Evolutionary conservation across 2,113 vertebrate species (phyloP).

Genomic region (Spilogale gracilis): DNA sequence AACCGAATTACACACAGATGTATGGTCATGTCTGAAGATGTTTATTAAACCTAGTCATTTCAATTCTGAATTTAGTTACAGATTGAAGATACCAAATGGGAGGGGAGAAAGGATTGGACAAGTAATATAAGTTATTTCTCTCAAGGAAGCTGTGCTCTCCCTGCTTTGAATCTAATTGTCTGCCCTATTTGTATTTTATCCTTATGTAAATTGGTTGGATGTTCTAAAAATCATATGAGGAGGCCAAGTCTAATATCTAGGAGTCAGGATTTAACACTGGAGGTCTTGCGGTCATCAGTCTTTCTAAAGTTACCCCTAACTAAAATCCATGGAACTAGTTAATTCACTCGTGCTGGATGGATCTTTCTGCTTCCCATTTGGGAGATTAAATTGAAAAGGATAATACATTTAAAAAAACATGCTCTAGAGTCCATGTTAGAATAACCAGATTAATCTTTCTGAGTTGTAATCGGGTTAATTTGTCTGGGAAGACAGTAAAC

Average conservation of each 20-base stretch:
- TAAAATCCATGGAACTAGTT: conserved; percentile 25
- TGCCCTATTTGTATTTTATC: conserved; percentile 45
- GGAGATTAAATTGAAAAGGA: conserved; percentile 36
- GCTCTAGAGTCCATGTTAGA: neutral
- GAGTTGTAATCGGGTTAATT: conserved; percentile 15
- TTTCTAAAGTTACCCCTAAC: conserved; percentile 18
- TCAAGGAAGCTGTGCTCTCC: conserved; percentile 46
- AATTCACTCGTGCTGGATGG: neutral
- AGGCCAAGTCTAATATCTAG: neutral
- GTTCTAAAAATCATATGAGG: neutral
- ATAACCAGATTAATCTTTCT: conserved; percentile 38
- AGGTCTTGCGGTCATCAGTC: neutral
- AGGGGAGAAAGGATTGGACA: neutral
- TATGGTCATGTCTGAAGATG: conserved; percentile 57
- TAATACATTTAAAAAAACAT: neutral
- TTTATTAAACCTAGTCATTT: conserved; percentile 72
- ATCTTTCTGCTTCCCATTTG: neutral
- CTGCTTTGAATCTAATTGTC: conserved; percentile 71
- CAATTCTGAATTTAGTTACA: conserved; percentile 72
- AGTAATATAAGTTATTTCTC: conserved; percentile 54
- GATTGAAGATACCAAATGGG: conserved; percentile 46
- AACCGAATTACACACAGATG: conserved; percentile 69
- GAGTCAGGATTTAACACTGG: neutral
- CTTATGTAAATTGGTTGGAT: conserved; percentile 40
- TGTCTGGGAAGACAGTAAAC: neutral